phyloP scores from a whole-genome alignment of 2,797 vertebrate species.

The Buphagus erythrorhynchus region DNA sequence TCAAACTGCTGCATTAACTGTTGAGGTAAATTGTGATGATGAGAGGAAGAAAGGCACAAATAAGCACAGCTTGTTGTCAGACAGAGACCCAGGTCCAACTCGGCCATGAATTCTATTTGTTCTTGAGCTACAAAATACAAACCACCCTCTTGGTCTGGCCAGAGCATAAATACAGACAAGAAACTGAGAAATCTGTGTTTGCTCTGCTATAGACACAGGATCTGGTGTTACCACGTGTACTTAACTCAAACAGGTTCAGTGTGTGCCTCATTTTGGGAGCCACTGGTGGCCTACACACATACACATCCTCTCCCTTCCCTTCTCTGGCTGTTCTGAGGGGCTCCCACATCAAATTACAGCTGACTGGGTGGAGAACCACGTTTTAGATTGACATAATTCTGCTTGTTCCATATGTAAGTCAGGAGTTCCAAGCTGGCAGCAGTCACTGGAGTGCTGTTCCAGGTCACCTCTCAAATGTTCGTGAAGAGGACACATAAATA shows the following conservation, averaged over 20 bases:
- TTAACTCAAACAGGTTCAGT: neutral
- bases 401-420: neutral
- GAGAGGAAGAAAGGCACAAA: neutral
- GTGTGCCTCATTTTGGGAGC: neutral
- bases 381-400: accelerated
- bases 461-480: neutral
- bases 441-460: neutral
- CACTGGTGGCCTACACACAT: neutral
- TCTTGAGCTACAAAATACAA: neutral
- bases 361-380: neutral
- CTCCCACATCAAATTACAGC: neutral
- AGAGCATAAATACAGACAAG: neutral
- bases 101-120: accelerated
- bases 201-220: neutral
- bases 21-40: neutral
- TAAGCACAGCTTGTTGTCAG: neutral
- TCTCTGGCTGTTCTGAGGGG: neutral
- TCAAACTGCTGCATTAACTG: neutral
- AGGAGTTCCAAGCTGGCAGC: conserved; percentile 38
- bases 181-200: neutral
- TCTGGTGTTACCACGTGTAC: neutral
- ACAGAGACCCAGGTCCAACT: neutral
- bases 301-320: neutral
- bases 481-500: conserved; percentile 37
- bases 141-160: neutral